phyloP scores from a whole-genome alignment of 2,888 invertebrate species.

The Notodonta ziczac region DNA sequence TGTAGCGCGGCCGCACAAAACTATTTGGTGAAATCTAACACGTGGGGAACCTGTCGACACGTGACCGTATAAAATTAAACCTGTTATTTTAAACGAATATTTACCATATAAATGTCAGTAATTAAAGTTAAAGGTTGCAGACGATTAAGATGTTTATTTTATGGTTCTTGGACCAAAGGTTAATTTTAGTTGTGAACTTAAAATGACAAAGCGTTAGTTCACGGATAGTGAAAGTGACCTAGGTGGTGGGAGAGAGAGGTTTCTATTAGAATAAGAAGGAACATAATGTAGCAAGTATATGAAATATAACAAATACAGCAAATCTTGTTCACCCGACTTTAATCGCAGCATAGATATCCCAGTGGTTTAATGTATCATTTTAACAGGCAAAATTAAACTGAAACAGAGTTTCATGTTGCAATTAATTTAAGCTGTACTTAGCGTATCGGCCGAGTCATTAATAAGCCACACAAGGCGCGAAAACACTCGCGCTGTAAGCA shows the following conservation, averaged over 20 bases:
- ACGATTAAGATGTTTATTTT: neutral
- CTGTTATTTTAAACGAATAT: neutral
- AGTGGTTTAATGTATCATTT: neutral
- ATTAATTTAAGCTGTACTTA: conserved; percentile 26
- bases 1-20: neutral
- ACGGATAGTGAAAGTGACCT: neutral
- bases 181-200: conserved; percentile 17
- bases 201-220: neutral
- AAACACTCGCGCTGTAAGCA: conserved; percentile 19
- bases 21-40: conserved; percentile 6
- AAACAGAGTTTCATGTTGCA: conserved; percentile 17
- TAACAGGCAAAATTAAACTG: neutral
- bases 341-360: neutral
- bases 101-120: neutral
- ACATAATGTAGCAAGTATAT: no score
- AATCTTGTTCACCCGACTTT: no score
- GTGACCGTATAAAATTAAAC: neutral
- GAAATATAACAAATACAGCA: no score
- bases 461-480: conserved; percentile 25
- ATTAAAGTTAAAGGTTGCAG: neutral
- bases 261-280: no score
- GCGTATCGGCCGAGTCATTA: conserved; percentile 14
- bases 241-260: neutral
- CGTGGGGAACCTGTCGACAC: conserved; percentile 1
- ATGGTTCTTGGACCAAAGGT: neutral